These are phyloP conservation scores for Eupsittula cactorum DNA, from an alignment of 2,113 vertebrate genomes.

Conservation along the genomic window DNA sequence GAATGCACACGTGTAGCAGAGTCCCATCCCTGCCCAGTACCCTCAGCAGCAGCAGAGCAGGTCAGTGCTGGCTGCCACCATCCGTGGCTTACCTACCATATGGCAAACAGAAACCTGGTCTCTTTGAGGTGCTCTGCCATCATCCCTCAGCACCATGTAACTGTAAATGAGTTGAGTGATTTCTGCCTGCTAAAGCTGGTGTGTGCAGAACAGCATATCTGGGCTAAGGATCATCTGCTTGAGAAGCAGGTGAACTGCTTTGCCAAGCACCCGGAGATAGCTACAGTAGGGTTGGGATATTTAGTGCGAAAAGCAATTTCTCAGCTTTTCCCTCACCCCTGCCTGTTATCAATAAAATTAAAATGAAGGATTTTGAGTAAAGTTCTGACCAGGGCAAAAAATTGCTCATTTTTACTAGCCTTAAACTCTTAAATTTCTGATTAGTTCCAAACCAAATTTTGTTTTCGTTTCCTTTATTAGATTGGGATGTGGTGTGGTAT, in stretches of 20 bases:
- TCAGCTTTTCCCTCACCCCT: too few species aligned
- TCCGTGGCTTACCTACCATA: accelerated
- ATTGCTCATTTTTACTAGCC: background rate
- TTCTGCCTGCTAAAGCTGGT: background rate
- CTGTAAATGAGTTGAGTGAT: background rate
- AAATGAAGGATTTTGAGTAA: background rate
- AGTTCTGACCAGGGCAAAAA: background rate
- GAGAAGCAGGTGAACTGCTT: background rate
- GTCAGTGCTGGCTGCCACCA: background rate
- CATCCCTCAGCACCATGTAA: background rate
- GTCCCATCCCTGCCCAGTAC: background rate
- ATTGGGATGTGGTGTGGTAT: accelerated
- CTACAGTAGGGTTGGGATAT: background rate
- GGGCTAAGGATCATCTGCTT: background rate
- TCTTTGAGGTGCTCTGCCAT: background rate
- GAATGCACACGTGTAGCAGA: accelerated
- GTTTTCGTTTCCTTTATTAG: background rate
- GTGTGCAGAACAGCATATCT: background rate
- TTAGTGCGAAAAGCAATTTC: background rate
- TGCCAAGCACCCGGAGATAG: background rate
- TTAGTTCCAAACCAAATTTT: background rate
- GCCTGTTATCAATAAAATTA: background rate
- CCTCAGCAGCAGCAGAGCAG: background rate
- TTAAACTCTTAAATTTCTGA: background rate
- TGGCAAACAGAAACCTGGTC: background rate